Evolutionary conservation across 2,888 invertebrate genomes (phyloP).

Genomic region (Leucoma salicis): DNA sequence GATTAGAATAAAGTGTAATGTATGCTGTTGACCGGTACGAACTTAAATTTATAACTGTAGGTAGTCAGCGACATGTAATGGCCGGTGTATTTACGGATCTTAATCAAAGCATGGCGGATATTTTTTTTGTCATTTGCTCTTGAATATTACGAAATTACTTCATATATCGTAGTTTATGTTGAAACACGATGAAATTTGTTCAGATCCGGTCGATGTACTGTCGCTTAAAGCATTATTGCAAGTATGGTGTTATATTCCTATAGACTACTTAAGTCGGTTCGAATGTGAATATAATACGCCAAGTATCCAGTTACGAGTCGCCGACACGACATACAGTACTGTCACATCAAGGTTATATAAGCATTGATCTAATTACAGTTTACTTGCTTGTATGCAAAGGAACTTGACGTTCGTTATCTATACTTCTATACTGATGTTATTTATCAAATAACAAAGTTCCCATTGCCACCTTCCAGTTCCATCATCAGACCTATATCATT

Average conservation of each 20-base stretch:
- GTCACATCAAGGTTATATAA: conserved; percentile 21
- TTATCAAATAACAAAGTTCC: too few species aligned
- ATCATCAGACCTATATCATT: too few species aligned
- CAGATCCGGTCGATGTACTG: not conserved
- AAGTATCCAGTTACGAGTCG: conserved; percentile 31
- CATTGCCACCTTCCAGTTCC: too few species aligned
- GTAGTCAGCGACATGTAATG: conserved; percentile 19
- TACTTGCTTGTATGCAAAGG: too few species aligned
- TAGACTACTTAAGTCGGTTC: conserved; percentile 10
- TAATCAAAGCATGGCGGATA: not conserved
- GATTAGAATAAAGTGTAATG: conserved; percentile 21
- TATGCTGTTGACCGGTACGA: conserved; percentile 20
- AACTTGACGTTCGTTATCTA: too few species aligned
- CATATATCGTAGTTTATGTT: too few species aligned
- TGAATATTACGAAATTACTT: too few species aligned
- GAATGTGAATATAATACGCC: conserved; percentile 15
- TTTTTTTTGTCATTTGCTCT: too few species aligned
- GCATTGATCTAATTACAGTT: too few species aligned
- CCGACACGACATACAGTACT: conserved; percentile 28
- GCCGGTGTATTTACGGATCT: not conserved
- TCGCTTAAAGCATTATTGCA: conserved; percentile 12
- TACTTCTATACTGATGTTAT: too few species aligned
- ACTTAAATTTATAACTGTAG: conserved; percentile 22
- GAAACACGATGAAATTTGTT: not conserved
- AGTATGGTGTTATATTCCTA: conserved; percentile 10